Base-by-base conservation (phyloP, 2,797 vertebrate genomes). In the Xenentodon cancila region DNA sequence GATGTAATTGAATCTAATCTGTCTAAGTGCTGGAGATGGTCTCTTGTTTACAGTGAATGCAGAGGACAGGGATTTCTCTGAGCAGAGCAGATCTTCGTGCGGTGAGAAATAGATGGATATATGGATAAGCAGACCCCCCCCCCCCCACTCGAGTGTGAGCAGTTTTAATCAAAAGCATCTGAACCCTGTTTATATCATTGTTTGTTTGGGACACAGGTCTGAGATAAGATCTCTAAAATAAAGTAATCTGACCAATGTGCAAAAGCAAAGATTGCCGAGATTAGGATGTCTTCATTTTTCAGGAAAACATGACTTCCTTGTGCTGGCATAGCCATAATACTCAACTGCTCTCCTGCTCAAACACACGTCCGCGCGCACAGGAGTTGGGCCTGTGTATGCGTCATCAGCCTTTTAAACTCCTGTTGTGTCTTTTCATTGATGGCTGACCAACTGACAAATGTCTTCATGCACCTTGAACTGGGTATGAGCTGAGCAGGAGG, bases 1-100 rank as follows among this genome's bases (percentile, higher is more conserved):
- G 82, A 74, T 82, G 71, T 86, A 81, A 87, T 85, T 80, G 70
- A 86, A 90, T 86, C 79, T 80, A 89, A 82, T 88, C 80, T 78
- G 68, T 77, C 62, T 80, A 78, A 88, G 81, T 85, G 82, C 76
- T 72, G 40, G 47, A 79, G 64, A 80, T 71, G 68, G 57, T 75
- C 71, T 73, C 62, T 75, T 84, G 75, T 80, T 86, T 77, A 86
- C 66, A 71, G 69, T 82, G 74, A 82, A 73, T 75, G 63, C 63
- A 77, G 63, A 19, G n/a, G 66, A 53, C 21, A 74, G 49, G 68
- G n/a, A 59, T 76, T 70, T 73, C 43, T 60, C 34, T 48, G 53
- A 79, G 52, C 71, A 63, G 75, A 70, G 72, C 70, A 77, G 20
- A 75, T 16, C 18, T 60, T 20, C 53, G 59, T 59, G 63, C 44